phyloP scores from a whole-genome alignment of 2,888 invertebrate species.

The Orgyia antiqua region DNA sequence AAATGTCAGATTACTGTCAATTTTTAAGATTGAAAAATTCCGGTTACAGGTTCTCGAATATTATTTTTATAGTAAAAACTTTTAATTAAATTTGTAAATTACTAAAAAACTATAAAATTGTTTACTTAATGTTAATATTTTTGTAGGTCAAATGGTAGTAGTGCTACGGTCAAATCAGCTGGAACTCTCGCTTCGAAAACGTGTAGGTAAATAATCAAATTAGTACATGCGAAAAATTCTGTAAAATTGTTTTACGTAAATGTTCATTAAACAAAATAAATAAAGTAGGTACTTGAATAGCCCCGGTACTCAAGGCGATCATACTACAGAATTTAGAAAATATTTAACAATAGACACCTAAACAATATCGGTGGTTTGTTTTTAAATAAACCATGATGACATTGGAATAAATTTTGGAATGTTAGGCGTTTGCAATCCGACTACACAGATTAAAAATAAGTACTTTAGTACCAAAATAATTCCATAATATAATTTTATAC shows the following conservation, averaged over 20 bases:
- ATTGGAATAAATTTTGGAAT: slow-evolving; percentile 50
- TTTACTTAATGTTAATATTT: too few species aligned
- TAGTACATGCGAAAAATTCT: too few species aligned
- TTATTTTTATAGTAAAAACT: too few species aligned
- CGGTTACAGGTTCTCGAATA: too few species aligned
- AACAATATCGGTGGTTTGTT: slow-evolving; percentile 47
- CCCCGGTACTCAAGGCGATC: slow-evolving; percentile 52
- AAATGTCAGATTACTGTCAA: slow-evolving; percentile 44
- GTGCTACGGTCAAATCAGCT: too few species aligned
- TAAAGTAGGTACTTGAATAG: slow-evolving; percentile 33
- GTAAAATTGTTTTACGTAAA: too few species aligned
- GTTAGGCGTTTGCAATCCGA: slow-evolving; percentile 41
- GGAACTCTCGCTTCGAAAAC: too few species aligned
- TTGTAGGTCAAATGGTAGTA: too few species aligned
- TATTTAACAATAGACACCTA: slow-evolving; percentile 31
- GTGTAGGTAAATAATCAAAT: too few species aligned
- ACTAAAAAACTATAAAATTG: too few species aligned
- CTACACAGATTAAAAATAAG: slow-evolving; percentile 18
- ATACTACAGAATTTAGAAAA: slow-evolving; percentile 17
- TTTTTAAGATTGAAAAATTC: too few species aligned
- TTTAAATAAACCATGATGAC: slow-evolving; percentile 30
- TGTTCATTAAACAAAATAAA: slow-evolving; percentile 36
- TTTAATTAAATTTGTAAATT: too few species aligned
- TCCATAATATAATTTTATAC: slow-evolving; percentile 12
- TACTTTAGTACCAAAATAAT: slow-evolving; percentile 22